phyloP scores from a whole-genome alignment of 1,140 invertebrate genomes.

The Phenacoccus solenopsis region DNA sequence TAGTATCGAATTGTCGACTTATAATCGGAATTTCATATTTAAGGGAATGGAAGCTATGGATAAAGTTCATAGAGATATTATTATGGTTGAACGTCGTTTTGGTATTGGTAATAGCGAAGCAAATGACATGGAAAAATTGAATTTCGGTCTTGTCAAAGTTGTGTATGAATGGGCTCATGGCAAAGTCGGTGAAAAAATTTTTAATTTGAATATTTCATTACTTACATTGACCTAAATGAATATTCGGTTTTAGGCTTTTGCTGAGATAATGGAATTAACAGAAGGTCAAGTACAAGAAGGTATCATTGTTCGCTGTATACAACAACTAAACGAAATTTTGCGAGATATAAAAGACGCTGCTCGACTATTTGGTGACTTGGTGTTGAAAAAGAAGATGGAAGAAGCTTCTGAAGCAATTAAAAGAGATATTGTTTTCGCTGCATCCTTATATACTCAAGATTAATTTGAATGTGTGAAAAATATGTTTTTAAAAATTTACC shows the following conservation, averaged over 20 bases:
- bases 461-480: too few relatives aligned
- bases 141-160: conserved; percentile 83
- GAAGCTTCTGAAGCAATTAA: conserved; percentile 86
- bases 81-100: conserved; percentile 36
- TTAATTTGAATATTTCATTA: not conserved
- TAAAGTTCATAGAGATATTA: conserved; percentile 34
- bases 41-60: conserved; percentile 44
- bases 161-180: conserved; percentile 76
- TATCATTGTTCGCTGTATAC: conserved; percentile 94
- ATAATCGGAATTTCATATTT: conserved; percentile 29
- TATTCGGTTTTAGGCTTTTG: conserved; percentile 55
- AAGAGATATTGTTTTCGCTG: conserved; percentile 95
- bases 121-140: conserved; percentile 43
- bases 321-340: conserved; percentile 85
- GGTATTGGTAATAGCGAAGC: conserved; percentile 36
- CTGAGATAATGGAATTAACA: conserved; percentile 82
- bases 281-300: conserved; percentile 81
- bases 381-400: conserved; percentile 87
- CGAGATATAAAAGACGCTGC: conserved; percentile 87
- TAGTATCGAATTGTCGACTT: too few relatives aligned
- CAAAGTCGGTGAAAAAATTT: conserved; percentile 19
- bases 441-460: conserved; percentile 73
- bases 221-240: not conserved
- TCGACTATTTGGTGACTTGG: conserved; percentile 81
- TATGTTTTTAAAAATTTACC: too few relatives aligned